Conservation (phyloP, 2,888 invertebrate species). For the Zonitis immaculata region DNA sequence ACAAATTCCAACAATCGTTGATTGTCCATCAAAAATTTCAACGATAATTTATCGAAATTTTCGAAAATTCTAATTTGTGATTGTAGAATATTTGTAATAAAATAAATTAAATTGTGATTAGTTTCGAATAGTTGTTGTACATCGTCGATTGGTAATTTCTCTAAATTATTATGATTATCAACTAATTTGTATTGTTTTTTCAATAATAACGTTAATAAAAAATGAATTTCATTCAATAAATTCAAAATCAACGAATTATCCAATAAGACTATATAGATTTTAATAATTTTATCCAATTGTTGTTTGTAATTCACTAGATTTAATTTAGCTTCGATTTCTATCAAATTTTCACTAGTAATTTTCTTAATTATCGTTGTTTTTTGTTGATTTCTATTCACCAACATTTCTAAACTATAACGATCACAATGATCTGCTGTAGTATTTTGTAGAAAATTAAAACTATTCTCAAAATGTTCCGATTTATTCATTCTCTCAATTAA, state of each 20-base stretch:
- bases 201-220: constrained; percentile 61
- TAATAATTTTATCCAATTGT: constrained; percentile 54
- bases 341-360: constrained; percentile 36
- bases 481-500: constrained; percentile 33
- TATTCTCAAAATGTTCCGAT: constrained; percentile 32
- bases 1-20: constrained; percentile 59
- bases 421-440: too few species aligned
- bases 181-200: constrained; percentile 49
- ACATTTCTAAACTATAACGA: constrained; percentile 8
- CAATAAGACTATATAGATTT: constrained; percentile 57
- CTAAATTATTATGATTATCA: constrained; percentile 14
- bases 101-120: constrained; percentile 71
- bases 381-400: constrained; percentile 1
- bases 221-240: constrained; percentile 64
- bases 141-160: constrained; percentile 1
- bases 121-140: constrained; percentile 46
- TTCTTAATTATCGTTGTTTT: constrained; percentile 32
- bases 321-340: constrained; percentile 47
- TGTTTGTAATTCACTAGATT: constrained; percentile 51
- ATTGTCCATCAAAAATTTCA: constrained; percentile 66
- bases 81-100: constrained; percentile 63
- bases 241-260: constrained; percentile 60
- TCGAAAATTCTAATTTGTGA: constrained; percentile 44
- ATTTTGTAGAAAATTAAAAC: constrained; percentile 35
- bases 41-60: constrained; percentile 59